Conservation (phyloP, 2,888 invertebrate species). For the Tetramorium bicarinatum region DNA sequence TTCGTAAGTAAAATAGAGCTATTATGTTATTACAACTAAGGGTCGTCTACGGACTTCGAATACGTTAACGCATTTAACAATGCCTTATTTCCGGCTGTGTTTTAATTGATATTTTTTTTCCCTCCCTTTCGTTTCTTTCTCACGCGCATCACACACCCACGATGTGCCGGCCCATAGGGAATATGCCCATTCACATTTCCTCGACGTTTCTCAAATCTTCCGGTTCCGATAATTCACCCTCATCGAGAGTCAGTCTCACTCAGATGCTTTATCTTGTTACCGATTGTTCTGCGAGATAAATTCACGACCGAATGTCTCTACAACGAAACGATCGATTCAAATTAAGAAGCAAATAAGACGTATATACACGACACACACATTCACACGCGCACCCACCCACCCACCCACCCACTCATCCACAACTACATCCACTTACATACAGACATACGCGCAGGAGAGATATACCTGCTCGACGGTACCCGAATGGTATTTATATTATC, state of each 20-base stretch:
- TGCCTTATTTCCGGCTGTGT: slow-evolving; percentile 39
- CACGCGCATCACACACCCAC: neutral
- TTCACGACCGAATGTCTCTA: slow-evolving; percentile 58
- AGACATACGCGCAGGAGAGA: slow-evolving; percentile 38
- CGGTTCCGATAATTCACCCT: neutral
- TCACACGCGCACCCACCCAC: neutral
- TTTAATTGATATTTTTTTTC: slow-evolving; percentile 41
- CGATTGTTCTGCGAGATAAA: slow-evolving; percentile 35
- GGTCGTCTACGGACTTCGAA: neutral
- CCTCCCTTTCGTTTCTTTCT: neutral
- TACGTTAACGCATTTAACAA: slow-evolving; percentile 64
- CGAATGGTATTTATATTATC: slow-evolving; percentile 78
- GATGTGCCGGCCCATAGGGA: neutral
- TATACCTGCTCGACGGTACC: slow-evolving; percentile 64
- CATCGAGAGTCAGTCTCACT: neutral
- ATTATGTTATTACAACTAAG: slow-evolving; percentile 12
- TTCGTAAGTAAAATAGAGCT: neutral
- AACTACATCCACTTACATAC: slow-evolving; percentile 25
- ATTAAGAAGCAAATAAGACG: neutral
- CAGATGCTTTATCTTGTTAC: slow-evolving; percentile 18
- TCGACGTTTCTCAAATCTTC: neutral
- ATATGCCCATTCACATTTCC: slow-evolving; percentile 4
- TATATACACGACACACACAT: slow-evolving; percentile 20
- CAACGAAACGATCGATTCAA: slow-evolving; percentile 66
- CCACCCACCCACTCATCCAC: neutral